phyloP scores from a whole-genome alignment of 1,140 invertebrate species.

The Triops cancriformis region DNA sequence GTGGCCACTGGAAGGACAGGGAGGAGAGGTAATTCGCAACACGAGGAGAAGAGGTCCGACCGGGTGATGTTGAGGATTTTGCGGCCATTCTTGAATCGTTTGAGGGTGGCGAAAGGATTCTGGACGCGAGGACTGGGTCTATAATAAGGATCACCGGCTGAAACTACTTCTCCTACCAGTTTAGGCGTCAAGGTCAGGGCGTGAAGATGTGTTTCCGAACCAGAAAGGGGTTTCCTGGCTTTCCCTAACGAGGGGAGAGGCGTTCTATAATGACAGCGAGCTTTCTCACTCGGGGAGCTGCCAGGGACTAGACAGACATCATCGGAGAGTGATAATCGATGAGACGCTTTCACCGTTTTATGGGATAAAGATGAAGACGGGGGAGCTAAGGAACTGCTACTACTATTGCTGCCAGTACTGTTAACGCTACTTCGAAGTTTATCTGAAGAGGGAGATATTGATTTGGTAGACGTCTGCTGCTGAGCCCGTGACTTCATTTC shows the following conservation, averaged over 20 bases:
- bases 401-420: neutral
- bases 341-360: neutral
- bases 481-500: constrained; percentile 30
- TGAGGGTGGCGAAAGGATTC: constrained; percentile 62
- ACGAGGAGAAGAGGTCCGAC: constrained; percentile 58
- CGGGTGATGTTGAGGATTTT: constrained; percentile 28
- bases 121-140: constrained; percentile 50
- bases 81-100: constrained; percentile 41
- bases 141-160: constrained; percentile 67
- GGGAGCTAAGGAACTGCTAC: too few species aligned
- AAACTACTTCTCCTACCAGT: constrained; percentile 64
- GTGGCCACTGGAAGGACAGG: constrained; percentile 19
- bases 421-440: neutral
- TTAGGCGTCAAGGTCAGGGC: constrained; percentile 43
- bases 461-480: neutral
- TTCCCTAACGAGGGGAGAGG: neutral
- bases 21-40: constrained; percentile 54
- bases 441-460: neutral
- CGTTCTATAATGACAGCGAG: constrained; percentile 54
- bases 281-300: constrained; percentile 57
- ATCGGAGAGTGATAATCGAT: constrained; percentile 40
- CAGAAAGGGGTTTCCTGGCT: constrained; percentile 1
- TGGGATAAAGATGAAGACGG: neutral
- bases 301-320: constrained; percentile 46
- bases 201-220: constrained; percentile 29